Conservation (phyloP, 2,888 invertebrate genomes). For the Alloplasta piceator region DNA sequence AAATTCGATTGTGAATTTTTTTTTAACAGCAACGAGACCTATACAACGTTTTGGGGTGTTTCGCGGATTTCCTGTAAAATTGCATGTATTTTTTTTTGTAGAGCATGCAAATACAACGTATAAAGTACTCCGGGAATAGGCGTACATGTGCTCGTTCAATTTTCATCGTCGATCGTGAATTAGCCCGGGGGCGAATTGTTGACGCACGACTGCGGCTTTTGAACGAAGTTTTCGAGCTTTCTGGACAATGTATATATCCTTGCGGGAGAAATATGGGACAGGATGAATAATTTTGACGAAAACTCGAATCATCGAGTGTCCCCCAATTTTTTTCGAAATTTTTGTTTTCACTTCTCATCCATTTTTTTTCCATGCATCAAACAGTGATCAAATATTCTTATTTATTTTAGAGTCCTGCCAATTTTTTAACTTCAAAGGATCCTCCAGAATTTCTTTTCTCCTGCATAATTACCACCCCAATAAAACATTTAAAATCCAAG, state of each 20-base stretch:
- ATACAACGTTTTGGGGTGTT: neutral
- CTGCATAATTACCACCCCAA: too few relatives aligned
- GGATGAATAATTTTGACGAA: too few relatives aligned
- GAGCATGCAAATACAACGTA: neutral
- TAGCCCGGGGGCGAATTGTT: conserved; percentile 52
- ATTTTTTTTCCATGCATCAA: too few relatives aligned
- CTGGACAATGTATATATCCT: neutral
- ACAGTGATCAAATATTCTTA: too few relatives aligned
- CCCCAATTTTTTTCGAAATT: too few relatives aligned
- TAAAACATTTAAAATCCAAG: too few relatives aligned
- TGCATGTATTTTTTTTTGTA: neutral
- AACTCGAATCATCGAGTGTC: too few relatives aligned
- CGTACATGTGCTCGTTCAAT: conserved; percentile 27
- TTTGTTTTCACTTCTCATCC: too few relatives aligned
- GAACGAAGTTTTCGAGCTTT: conserved; percentile 43
- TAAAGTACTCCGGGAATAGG: neutral
- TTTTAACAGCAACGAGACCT: neutral
- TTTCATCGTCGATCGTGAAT: conserved; percentile 50
- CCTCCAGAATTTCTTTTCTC: too few relatives aligned
- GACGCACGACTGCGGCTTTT: conserved; percentile 47
- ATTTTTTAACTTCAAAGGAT: too few relatives aligned
- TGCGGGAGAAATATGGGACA: too few relatives aligned
- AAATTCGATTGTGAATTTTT: neutral
- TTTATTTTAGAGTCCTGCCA: too few relatives aligned
- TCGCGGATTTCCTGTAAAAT: neutral